Evolutionary conservation across 2,797 vertebrate species (phyloP), one percentile per base, ranked within the genome.

Genomic region (Lerista edwardsae): DNA sequence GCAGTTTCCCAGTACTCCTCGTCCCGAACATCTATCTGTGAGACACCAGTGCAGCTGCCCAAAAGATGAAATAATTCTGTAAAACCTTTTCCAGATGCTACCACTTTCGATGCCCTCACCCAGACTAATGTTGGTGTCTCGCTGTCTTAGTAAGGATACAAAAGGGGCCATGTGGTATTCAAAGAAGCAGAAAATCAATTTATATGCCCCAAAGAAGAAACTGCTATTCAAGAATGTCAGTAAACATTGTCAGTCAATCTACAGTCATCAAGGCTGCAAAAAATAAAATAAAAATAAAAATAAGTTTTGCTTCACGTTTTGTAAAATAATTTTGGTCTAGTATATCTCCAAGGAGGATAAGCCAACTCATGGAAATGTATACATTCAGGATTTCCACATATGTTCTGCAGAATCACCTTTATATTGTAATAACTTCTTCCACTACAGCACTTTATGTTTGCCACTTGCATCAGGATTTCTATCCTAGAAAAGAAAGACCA

Each of bases 181-280:
- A 78, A 14, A 27, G 41, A 85, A 76, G 14, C 19, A 8, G 17
- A 84, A 90, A 88, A 74, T 67, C 80, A 59, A 76, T 82, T 83
- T 86, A 51, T 64, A 12, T 73, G 25, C 59, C 81, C 79, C 61
- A 79, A 36, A 65, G 57, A 86, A 62, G 82, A 80, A 83, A 10
- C 31, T 69, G 10, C 25, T 75, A n/a, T 80, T 84, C 41, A 47
- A 79, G 64, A 86, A 90, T 61, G n/a, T 61, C 84, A 72, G 15
- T 44, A 29, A 75, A 19, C 34, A 59, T 57, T 12, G 55, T 47
- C 11, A 79, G 44, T 80, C 77, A 76, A 12, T 71, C 55, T 65
- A 14, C 84, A 65, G 15, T 3, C 4, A 31, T 76, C 29, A 74
- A 41, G 10, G 64, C 74, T 64, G 73, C 47, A 75, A 61, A 6